These are phyloP conservation scores for Pachyramphus minor DNA, from an alignment of 2,113 vertebrate genomes.

Conservation along the genomic window DNA sequence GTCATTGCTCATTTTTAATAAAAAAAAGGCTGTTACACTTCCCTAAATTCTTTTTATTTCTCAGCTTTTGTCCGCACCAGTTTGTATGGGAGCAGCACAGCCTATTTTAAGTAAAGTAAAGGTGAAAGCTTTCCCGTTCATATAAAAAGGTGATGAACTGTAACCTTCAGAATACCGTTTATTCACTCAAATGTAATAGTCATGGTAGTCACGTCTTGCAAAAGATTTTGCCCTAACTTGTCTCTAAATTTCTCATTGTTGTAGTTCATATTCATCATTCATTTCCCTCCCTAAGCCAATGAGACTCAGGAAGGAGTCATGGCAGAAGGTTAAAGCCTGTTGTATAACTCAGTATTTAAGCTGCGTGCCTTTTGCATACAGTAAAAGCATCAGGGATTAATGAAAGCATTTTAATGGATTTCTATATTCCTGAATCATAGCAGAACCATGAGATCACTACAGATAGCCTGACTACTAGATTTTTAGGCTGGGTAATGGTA, in stretches of 20 bases:
- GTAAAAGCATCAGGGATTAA: constrained; percentile 42
- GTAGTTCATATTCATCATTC: neutral
- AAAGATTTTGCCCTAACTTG: constrained; percentile 38
- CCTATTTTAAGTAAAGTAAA: neutral
- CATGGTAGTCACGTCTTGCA: neutral
- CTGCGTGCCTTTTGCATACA: constrained; percentile 24
- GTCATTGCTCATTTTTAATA: neutral
- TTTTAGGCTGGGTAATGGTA: neutral
- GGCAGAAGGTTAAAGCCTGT: constrained; percentile 14
- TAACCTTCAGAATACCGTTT: neutral
- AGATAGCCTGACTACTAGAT: neutral
- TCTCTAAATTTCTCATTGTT: neutral
- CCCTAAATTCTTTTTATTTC: neutral
- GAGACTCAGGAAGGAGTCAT: constrained; percentile 38
- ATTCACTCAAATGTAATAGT: neutral
- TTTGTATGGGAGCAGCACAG: neutral
- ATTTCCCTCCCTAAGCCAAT: neutral
- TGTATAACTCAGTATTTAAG: neutral
- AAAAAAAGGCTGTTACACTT: neutral
- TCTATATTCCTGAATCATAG: neutral
- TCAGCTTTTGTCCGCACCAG: neutral
- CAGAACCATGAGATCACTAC: neutral
- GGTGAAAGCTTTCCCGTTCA: neutral
- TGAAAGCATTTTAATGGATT: constrained; percentile 18
- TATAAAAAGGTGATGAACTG: neutral